A percentile compares a stretch with the other conserved stretches of the same genome.
These are phyloP conservation scores for Hystrix brachyura DNA, from an alignment of 2,113 vertebrate genomes.

Conservation along the genomic window DNA sequence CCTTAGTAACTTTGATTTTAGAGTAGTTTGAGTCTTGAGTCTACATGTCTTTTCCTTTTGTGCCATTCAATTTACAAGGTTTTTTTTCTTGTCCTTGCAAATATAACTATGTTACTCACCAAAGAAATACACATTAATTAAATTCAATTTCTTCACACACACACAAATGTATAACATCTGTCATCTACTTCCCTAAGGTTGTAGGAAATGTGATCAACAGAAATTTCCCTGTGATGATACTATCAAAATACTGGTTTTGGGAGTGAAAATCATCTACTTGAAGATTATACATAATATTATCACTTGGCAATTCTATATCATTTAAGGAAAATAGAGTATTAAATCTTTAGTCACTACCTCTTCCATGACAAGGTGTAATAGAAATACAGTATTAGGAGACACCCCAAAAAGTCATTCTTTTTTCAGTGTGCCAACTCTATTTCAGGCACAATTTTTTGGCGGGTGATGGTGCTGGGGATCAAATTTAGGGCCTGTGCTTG, in stretches of 20 bases:
- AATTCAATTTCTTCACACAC: background rate
- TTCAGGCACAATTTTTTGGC: background rate
- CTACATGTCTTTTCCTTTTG: background rate
- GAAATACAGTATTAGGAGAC: background rate
- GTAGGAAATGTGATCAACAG: background rate
- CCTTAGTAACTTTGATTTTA: background rate
- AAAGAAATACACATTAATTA: background rate
- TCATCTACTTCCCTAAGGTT: background rate
- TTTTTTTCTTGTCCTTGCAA: constrained; percentile 17
- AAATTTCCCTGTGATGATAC: background rate
- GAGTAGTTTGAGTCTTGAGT: background rate
- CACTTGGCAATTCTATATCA: background rate
- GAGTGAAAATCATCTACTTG: background rate
- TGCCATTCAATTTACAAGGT: background rate
- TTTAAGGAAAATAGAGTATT: background rate
- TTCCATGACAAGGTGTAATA: background rate
- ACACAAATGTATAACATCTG: background rate
- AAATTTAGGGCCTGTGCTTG: no score
- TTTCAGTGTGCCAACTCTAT: background rate
- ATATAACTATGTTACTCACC: background rate
- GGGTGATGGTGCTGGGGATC: no score
- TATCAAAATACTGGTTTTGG: background rate
- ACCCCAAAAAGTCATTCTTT: background rate
- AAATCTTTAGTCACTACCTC: background rate
- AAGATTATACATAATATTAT: background rate